phyloP scores from a whole-genome alignment of 1,140 invertebrate genomes.

The Trachymyrmex septentrionalis region DNA sequence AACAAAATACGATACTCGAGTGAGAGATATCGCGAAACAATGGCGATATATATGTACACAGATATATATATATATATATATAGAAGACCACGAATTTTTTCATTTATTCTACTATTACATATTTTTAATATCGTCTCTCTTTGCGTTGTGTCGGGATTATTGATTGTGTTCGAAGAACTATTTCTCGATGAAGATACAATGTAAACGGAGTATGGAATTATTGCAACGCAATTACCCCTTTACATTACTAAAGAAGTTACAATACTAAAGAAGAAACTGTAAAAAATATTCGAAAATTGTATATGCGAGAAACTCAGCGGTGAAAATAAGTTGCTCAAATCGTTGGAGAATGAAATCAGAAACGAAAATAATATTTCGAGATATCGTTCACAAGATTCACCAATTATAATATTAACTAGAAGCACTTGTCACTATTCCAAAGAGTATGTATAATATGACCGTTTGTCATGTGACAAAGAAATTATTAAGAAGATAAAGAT shows the following conservation, averaged over 20 bases:
- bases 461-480: background rate
- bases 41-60: background rate
- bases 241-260: background rate
- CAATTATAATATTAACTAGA: background rate
- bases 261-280: background rate
- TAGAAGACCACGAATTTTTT: background rate
- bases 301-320: background rate
- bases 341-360: background rate
- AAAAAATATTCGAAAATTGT: background rate
- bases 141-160: background rate
- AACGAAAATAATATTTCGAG: constrained; percentile 6
- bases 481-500: background rate
- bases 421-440: background rate
- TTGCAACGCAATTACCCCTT: background rate
- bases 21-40: constrained; percentile 11
- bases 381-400: background rate
- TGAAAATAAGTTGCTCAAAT: background rate
- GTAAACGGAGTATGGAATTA: background rate
- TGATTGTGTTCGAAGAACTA: constrained; percentile 6
- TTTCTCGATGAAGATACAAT: constrained; percentile 10
- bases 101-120: background rate
- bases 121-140: constrained; percentile 5
- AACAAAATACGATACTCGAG: constrained; percentile 16
- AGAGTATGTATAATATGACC: too few species aligned
- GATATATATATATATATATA: too few species aligned